phyloP scores from a whole-genome alignment of 2,888 invertebrate genomes.

The Odontothrips loti region DNA sequence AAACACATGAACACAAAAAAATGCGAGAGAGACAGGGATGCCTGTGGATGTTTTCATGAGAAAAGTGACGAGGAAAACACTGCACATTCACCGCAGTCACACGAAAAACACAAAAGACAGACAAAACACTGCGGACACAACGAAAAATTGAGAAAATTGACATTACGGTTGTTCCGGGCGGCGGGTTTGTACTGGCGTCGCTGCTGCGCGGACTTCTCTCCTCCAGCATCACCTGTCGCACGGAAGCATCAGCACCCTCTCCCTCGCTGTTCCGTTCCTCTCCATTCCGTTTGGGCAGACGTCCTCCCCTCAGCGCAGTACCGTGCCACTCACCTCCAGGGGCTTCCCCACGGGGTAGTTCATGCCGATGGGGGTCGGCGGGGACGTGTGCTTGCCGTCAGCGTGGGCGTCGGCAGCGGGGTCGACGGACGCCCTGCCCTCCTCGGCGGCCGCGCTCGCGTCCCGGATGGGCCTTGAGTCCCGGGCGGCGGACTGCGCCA shows the following conservation, averaged over 20 bases:
- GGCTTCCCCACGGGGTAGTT: slow-evolving; percentile 78
- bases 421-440: slow-evolving; percentile 34
- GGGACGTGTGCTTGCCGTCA: slow-evolving; percentile 34
- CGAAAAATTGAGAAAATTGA: background rate
- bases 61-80: background rate
- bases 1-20: background rate
- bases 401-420: slow-evolving; percentile 31
- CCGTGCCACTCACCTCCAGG: slow-evolving; percentile 59
- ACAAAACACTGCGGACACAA: background rate
- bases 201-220: background rate
- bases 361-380: slow-evolving; percentile 43
- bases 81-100: background rate
- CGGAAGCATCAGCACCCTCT: background rate
- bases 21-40: background rate
- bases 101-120: background rate
- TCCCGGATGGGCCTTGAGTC: slow-evolving; percentile 24
- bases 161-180: background rate
- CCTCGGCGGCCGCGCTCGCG: slow-evolving; percentile 44
- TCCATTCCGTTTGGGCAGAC: background rate
- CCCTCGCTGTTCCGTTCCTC: background rate
- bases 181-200: background rate
- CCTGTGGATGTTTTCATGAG: too few species aligned
- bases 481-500: background rate
- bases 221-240: background rate
- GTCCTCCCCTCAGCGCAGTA: background rate